Evolutionary conservation across 1,140 invertebrate genomes (phyloP).

Genomic region (Dysdera silvatica): DNA sequence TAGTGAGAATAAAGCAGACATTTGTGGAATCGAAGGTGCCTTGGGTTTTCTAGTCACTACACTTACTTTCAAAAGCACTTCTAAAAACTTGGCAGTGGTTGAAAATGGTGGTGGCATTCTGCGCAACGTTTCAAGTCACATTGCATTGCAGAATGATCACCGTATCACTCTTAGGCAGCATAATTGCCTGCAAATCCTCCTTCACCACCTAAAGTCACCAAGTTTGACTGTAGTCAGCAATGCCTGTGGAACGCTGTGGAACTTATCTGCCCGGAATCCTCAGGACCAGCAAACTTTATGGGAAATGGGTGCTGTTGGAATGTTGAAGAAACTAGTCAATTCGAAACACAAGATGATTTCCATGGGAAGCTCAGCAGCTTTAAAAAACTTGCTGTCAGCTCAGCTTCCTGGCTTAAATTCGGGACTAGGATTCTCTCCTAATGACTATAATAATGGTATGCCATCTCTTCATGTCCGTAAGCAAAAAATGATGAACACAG

Average conservation of each 20-base stretch:
- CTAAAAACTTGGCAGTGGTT: slow-evolving; percentile 72
- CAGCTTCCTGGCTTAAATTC: slow-evolving; percentile 51
- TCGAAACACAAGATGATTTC: slow-evolving; percentile 97
- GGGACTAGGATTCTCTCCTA: slow-evolving; percentile 15
- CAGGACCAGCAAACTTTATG: slow-evolving; percentile 81
- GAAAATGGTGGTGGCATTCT: slow-evolving; percentile 93
- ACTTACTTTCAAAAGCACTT: slow-evolving; percentile 76
- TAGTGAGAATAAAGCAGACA: slow-evolving; percentile 85
- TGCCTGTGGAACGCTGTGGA: slow-evolving; percentile 94
- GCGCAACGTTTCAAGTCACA: slow-evolving; percentile 89
- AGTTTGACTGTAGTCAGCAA: slow-evolving; percentile 92
- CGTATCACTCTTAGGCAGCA: slow-evolving; percentile 72
- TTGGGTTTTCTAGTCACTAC: slow-evolving; percentile 80
- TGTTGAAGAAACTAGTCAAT: slow-evolving; percentile 86
- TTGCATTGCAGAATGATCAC: slow-evolving; percentile 84
- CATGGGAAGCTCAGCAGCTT: slow-evolving; percentile 86
- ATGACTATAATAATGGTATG: slow-evolving; percentile 39
- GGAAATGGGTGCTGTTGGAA: slow-evolving; percentile 85
- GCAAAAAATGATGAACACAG: slow-evolving; percentile 75
- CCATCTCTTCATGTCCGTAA: slow-evolving; percentile 74
- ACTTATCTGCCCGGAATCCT: slow-evolving; percentile 78
- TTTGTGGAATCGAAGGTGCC: slow-evolving; percentile 79
- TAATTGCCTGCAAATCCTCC: slow-evolving; percentile 76
- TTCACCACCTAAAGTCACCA: slow-evolving; percentile 84
- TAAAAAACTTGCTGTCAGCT: slow-evolving; percentile 81